Conservation (phyloP, 2,888 invertebrate species). For the Andrena flavipes region DNA sequence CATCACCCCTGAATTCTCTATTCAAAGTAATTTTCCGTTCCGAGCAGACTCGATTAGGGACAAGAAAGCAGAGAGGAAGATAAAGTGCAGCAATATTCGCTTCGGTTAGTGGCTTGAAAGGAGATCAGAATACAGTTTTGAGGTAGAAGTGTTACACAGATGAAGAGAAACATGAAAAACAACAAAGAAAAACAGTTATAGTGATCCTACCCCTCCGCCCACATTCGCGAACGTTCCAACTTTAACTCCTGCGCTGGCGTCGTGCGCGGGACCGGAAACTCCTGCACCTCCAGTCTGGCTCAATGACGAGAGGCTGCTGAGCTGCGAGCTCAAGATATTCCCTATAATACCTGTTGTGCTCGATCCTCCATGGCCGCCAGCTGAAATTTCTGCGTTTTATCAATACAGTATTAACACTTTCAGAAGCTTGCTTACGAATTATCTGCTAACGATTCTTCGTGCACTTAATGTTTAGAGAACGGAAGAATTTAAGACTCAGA, state of each 20-base stretch:
- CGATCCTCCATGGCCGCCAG: slow-evolving; percentile 51
- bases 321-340: slow-evolving; percentile 55
- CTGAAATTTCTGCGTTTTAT: background rate
- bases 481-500: background rate
- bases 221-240: slow-evolving; percentile 77
- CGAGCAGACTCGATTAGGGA: background rate
- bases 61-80: background rate
- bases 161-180: background rate
- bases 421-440: no score
- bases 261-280: slow-evolving; percentile 15
- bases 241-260: slow-evolving; percentile 71
- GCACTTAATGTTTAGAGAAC: no score
- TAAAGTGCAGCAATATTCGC: background rate
- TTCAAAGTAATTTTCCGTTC: slow-evolving; percentile 6
- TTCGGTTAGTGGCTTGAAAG: background rate
- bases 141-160: slow-evolving; percentile 1
- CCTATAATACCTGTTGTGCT: slow-evolving; percentile 42
- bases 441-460: no score
- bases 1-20: background rate
- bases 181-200: slow-evolving; percentile 55
- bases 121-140: background rate
- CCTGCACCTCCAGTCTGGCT: slow-evolving; percentile 69
- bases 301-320: slow-evolving; percentile 58
- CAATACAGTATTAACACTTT: background rate
- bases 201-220: slow-evolving; percentile 79